Conservation (phyloP, 2,113 vertebrate species). For the Poeciliopsis prolifica region DNA sequence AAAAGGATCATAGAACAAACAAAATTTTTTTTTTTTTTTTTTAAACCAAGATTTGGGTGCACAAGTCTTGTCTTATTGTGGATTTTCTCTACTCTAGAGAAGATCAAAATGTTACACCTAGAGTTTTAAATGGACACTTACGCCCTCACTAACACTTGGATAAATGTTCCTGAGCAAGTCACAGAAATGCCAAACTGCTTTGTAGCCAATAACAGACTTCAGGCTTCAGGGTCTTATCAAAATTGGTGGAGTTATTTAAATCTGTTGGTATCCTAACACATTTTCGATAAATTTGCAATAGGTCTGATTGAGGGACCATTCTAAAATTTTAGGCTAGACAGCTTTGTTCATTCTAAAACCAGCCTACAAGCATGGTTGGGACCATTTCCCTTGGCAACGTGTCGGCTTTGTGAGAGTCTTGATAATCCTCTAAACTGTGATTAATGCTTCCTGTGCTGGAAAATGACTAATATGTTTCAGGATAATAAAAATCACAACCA, state of each 20-base stretch:
- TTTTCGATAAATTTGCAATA: neutral
- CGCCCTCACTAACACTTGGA: neutral
- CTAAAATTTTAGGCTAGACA: neutral
- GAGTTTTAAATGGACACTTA: neutral
- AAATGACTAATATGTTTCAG: conserved; percentile 47
- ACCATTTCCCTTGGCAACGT: neutral
- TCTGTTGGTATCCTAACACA: neutral
- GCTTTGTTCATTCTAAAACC: neutral
- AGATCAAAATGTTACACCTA: neutral
- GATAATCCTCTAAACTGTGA: conserved; percentile 40
- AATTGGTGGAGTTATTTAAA: neutral
- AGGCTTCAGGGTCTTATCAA: neutral
- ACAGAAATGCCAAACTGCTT: neutral
- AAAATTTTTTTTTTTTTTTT: no score
- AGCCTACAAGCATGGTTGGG: neutral
- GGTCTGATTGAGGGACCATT: neutral
- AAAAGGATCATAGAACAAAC: no score
- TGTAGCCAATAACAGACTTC: neutral
- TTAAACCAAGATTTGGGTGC: no score
- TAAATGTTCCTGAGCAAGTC: neutral
- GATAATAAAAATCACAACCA: conserved; percentile 43
- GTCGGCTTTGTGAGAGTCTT: conserved; percentile 38
- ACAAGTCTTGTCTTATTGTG: no score
- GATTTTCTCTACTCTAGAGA: neutral
- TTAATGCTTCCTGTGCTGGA: conserved; percentile 40